These are phyloP conservation scores for Characodon lateralis DNA, from an alignment of 2,797 vertebrate genomes.

Conservation along the genomic window DNA sequence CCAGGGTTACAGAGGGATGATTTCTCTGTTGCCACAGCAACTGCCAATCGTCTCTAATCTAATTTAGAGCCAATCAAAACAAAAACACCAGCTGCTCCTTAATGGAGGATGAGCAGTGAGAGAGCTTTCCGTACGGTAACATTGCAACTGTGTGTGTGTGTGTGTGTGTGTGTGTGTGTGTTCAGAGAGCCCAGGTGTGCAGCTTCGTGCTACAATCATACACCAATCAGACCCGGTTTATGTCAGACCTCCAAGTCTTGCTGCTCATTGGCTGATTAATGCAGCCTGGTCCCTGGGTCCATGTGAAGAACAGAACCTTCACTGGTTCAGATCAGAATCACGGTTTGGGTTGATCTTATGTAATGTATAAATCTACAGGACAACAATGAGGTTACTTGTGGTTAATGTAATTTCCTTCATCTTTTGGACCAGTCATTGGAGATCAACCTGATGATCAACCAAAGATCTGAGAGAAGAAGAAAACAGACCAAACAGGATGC, in stretches of 20 bases:
- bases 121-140: neutral
- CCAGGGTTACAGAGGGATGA: neutral
- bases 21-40: neutral
- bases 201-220: neutral
- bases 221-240: neutral
- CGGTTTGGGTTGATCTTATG: too few species aligned
- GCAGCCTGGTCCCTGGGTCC: neutral
- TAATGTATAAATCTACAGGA: too few species aligned
- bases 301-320: too few species aligned
- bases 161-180: neutral
- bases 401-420: too few species aligned
- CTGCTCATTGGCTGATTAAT: neutral
- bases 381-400: too few species aligned
- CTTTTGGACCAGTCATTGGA: too few species aligned
- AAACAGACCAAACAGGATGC: too few species aligned
- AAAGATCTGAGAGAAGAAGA: too few species aligned
- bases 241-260: neutral
- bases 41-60: slow-evolving; percentile 30
- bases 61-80: slow-evolving; percentile 57
- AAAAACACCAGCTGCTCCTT: slow-evolving; percentile 56
- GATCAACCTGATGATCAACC: too few species aligned
- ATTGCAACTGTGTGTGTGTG: neutral
- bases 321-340: neutral
- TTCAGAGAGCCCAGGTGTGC: neutral
- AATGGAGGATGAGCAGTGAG: neutral